Conservation (phyloP, 2,113 vertebrate species). For the Gopherus flavomarginatus region DNA sequence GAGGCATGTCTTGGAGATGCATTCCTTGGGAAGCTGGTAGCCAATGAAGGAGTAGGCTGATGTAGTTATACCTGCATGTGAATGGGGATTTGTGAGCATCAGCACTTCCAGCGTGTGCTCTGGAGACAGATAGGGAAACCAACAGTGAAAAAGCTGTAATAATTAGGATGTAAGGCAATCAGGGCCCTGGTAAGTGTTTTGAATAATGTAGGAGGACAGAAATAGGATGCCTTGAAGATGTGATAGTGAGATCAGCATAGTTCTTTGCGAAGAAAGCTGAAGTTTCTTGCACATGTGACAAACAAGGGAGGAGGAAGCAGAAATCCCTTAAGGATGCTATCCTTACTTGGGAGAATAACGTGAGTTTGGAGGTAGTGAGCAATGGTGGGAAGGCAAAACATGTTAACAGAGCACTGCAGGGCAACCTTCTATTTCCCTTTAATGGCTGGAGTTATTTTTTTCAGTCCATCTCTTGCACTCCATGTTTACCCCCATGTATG, state of each 20-base stretch:
- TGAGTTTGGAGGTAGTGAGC: not conserved
- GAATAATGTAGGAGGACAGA: not conserved
- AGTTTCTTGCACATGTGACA: not conserved
- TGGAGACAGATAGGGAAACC: not conserved
- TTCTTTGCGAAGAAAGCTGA: not conserved
- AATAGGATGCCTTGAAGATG: not conserved
- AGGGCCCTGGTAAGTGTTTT: not conserved
- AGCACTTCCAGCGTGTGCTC: not conserved
- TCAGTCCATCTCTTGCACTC: not conserved
- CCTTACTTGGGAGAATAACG: not conserved
- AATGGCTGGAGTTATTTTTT: conserved; percentile 36
- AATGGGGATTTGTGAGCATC: not conserved
- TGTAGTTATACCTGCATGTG: not conserved
- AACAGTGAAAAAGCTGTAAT: not conserved
- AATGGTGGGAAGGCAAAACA: conserved; percentile 3
- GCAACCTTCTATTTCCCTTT: conserved; percentile 54
- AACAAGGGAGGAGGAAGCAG: not conserved
- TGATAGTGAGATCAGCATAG: not conserved
- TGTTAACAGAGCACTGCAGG: conserved; percentile 31
- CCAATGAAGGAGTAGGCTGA: not conserved
- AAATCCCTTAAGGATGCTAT: not conserved
- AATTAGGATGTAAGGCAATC: not conserved
- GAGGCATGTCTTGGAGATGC: not conserved
- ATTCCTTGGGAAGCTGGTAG: not conserved
- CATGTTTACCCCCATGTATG: conserved; percentile 63